Evolutionary conservation across 2,888 invertebrate genomes (phyloP).

Genomic region (Eristalinus aeneus): DNA sequence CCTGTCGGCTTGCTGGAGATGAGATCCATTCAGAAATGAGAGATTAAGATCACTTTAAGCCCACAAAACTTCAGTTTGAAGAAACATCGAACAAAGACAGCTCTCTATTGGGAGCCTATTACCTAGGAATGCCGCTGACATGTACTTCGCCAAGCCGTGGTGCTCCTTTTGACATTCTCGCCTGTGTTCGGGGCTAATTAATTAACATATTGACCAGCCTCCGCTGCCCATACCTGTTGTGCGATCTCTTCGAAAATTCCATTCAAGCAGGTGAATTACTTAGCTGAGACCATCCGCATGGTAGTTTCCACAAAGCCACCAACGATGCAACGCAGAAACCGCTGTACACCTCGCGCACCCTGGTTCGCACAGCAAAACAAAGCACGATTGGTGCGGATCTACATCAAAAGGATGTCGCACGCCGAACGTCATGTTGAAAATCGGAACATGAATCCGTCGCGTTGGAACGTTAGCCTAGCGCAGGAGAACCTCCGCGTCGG

Average conservation of each 20-base stretch:
- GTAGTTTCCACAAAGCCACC: not conserved
- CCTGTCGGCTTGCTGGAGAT: too few relatives aligned
- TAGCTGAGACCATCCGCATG: not conserved
- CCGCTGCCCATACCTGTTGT: not conserved
- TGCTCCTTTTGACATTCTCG: not conserved
- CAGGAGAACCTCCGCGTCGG: not conserved
- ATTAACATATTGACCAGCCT: not conserved
- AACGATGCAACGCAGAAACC: not conserved
- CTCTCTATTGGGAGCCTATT: not conserved
- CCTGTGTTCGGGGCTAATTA: not conserved
- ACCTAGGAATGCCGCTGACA: not conserved
- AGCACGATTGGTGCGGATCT: slow-evolving; percentile 1
- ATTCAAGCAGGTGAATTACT: not conserved
- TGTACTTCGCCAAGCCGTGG: not conserved
- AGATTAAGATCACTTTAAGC: too few relatives aligned
- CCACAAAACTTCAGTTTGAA: too few relatives aligned
- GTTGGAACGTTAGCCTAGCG: not conserved
- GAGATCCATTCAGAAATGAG: too few relatives aligned
- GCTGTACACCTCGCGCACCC: not conserved
- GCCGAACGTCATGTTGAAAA: slow-evolving; percentile 54
- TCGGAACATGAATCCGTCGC: slow-evolving; percentile 35
- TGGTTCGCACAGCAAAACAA: not conserved
- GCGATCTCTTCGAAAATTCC: not conserved
- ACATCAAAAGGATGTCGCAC: slow-evolving; percentile 52
- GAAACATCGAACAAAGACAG: too few relatives aligned